A percentile compares a stretch with the other conserved stretches of the same genome.
Conservation (phyloP, 1,140 invertebrate species). For the Eueides isabella region DNA sequence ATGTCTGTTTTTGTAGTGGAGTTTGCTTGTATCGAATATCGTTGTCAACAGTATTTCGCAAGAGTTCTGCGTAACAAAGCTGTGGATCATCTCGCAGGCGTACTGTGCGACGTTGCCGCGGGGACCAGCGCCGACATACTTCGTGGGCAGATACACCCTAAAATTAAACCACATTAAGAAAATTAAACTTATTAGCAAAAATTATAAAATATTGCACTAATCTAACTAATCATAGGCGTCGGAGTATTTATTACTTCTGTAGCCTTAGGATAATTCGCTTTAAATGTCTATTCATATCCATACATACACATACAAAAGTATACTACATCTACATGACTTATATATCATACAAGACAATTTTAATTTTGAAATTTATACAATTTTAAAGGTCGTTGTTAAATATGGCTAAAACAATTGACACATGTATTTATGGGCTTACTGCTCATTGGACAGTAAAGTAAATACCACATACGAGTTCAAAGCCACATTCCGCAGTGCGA, state of each 20-base stretch:
- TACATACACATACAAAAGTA: neutral
- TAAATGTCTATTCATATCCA: neutral
- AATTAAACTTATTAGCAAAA: too few species aligned
- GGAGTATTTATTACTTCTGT: neutral
- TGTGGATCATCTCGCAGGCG: conserved; percentile 79
- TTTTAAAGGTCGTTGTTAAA: neutral
- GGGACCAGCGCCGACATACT: conserved; percentile 56
- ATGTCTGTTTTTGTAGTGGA: conserved; percentile 73
- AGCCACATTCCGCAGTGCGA: conserved; percentile 35
- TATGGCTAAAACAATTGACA: neutral
- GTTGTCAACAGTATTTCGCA: conserved; percentile 80
- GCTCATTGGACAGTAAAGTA: neutral
- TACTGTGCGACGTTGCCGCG: conserved; percentile 48
- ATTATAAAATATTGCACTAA: too few species aligned
- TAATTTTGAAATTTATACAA: too few species aligned
- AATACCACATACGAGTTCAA: neutral
- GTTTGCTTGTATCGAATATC: conserved; percentile 80
- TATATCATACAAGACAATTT: too few species aligned
- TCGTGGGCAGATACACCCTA: conserved; percentile 62
- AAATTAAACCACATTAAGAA: conserved; percentile 13
- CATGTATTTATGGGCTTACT: neutral
- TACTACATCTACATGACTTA: too few species aligned
- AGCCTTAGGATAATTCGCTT: neutral
- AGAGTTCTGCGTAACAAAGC: conserved; percentile 73
- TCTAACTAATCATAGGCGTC: too few species aligned